These are phyloP conservation scores for Telmatochromis bifrenatus DNA, from an alignment of 2,113 vertebrate genomes.

Conservation along the genomic window DNA sequence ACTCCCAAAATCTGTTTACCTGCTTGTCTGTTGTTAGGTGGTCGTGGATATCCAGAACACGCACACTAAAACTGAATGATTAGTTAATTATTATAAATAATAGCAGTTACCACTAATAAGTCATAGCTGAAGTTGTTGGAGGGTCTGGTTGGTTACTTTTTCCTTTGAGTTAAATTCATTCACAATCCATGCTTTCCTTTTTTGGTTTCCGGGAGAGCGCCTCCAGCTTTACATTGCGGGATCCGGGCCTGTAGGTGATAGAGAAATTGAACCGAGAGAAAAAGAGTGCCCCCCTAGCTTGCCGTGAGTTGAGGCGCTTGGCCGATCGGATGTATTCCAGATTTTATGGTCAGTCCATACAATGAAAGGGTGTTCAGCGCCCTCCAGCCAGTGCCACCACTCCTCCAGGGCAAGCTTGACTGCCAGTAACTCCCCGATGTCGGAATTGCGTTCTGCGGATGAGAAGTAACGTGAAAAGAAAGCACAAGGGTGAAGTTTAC, in stretches of 20 bases:
- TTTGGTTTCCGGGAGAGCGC: neutral
- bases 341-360: no score
- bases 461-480: no score
- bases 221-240: accelerated
- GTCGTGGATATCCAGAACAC: neutral
- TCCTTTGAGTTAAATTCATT: neutral
- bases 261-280: no score
- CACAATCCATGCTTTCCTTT: neutral
- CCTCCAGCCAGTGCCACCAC: no score
- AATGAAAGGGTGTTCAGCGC: no score
- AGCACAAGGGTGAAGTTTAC: no score
- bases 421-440: no score
- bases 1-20: neutral
- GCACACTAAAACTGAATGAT: neutral
- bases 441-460: accelerated
- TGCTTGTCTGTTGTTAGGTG: neutral
- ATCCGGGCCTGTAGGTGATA: no score
- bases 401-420: no score
- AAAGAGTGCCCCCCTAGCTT: no score
- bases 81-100: neutral
- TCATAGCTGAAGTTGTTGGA: neutral
- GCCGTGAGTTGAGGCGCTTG: no score
- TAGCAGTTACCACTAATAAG: neutral
- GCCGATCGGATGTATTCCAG: no score
- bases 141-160: neutral